Base-by-base conservation (phyloP, 1,140 invertebrate genomes). In the Penaeus indicus region DNA sequence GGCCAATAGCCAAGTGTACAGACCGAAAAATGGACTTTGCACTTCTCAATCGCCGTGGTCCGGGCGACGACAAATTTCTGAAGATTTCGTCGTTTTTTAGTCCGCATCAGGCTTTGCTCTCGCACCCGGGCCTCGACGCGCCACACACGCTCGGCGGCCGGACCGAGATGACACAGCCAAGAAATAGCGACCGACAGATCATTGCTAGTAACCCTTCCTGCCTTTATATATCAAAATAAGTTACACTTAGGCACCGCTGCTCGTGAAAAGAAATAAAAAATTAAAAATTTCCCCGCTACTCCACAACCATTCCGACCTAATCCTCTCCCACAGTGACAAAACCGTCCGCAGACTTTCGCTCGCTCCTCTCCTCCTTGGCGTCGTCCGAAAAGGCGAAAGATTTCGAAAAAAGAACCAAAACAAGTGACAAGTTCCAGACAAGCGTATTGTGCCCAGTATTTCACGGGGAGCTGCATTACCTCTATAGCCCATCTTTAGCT, bases 11-110 rank as follows among this genome's bases (percentile, higher is more conserved):
- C 80, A 82, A 88, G 86, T 88, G 86, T 88, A 88, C 80, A 88
- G 86, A 88, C 86, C 86, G 86, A 88, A 88, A 88, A 88, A 88
- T 88, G 86, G 86, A 88, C 86, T 88, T 88, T 88, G 86, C 86
- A 88, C 86, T 88, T 88, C 86, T 83, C 86, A 83, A 83, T 88
- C 86, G 86, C 86, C 54, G 61, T 60, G 21, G 54, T 75, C 64
- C 75, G 81, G 78, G 25, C 54, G 47, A 64, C 54, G 80, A 61
- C 80, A 83, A 62, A 62, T 88, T 83, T 83, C 86, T 27, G 32
- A 88, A 79, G 69, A 83, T 84, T 88, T 88, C 86, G 86, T 88
- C 67, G 25, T n/a, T 83, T 64, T 62, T 77, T 79, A 78, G 54
- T 54, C 54, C 54, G 54, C 54, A 54, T 54, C 54, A 54, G 54